Base-by-base conservation (phyloP, 1,140 invertebrate species). In the Bombus fervidus region DNA sequence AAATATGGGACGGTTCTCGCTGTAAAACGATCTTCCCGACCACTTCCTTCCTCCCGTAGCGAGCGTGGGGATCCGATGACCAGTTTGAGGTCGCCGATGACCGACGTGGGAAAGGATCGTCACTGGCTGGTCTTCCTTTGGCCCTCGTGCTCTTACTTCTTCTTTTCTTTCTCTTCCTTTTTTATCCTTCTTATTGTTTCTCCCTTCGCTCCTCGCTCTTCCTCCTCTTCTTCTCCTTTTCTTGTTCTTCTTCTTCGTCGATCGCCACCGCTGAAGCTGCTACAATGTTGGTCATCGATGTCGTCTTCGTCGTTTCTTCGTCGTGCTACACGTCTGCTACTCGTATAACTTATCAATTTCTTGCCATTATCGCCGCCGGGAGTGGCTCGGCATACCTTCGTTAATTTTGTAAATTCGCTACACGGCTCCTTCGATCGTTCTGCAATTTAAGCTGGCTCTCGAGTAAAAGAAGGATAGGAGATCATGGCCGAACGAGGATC, bases 101-200 rank as follows among this genome's bases (percentile, higher is more conserved):
- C 91, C 93, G 94, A 95, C 94, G 94, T 95, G 94, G 94, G 94
- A 95, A 95, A 95, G 93, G 92, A 94, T 93, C 94, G 90, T 92
- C 91, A 92, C 78, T 91, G 89, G 59, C 83, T 88, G 83, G 79
- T 88, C 87, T 88, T 87, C 86, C 81, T 79, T 71, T 79, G 59
- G 68, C 66, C 82, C 84, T 73, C 64, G 18, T 43, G 43, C 86
- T 77, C 75, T 62, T 81, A 39, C 43, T 77, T n/a, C 34, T 76
- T 76, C 31, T 72, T 82, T 76, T 62, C 87, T 69, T 73, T 85
- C 64, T 37, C 18, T 57, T 28, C 10, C 87, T 83, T 87, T 71
- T 81, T 82, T 47, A 86, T 85, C 79, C 15, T 75, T 83, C 69
- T 84, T 86, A 78, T 86, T 81, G 76, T 83, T 87, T 86, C 87